phyloP scores from a whole-genome alignment of 2,888 invertebrate genomes.

The Erpobdella octoculata region DNA sequence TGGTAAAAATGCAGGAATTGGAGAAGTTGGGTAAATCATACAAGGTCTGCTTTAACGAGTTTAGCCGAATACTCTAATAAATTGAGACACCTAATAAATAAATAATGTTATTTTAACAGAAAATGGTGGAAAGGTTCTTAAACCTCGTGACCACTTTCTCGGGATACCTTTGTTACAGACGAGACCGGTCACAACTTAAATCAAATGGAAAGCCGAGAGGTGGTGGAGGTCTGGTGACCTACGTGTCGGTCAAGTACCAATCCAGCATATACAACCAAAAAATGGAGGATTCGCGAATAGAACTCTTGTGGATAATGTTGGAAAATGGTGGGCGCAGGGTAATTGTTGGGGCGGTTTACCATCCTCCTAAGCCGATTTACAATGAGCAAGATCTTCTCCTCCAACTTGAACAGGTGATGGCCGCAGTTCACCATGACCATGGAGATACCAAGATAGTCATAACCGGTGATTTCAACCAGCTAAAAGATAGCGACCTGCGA shows the following conservation, averaged over 20 bases:
- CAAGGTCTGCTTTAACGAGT: slow-evolving; percentile 57
- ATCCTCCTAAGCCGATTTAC: too few species aligned
- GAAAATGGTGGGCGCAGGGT: too few species aligned
- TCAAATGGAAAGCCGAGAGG: slow-evolving; percentile 56
- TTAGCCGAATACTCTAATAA: too few species aligned
- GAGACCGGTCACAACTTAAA: slow-evolving; percentile 92
- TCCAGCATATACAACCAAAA: not conserved
- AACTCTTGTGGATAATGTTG: too few species aligned
- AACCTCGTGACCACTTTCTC: slow-evolving; percentile 70
- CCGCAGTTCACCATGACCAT: too few species aligned
- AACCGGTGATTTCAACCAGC: too few species aligned
- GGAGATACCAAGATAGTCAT: too few species aligned
- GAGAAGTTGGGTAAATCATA: slow-evolving; percentile 66
- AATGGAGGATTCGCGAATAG: not conserved
- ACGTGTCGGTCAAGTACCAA: not conserved
- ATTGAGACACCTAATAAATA: not conserved
- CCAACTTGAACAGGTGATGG: too few species aligned
- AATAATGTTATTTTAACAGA: slow-evolving; percentile 53
- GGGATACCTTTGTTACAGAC: slow-evolving; percentile 78
- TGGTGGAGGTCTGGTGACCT: slow-evolving; percentile 7
- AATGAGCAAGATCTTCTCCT: too few species aligned
- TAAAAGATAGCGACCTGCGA: too few species aligned
- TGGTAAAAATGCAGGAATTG: slow-evolving; percentile 59
- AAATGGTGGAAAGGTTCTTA: slow-evolving; percentile 77
- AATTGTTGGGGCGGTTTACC: too few species aligned